Evolutionary conservation across 1,140 invertebrate species (phyloP).

Genomic region (Bombus breviceps): DNA sequence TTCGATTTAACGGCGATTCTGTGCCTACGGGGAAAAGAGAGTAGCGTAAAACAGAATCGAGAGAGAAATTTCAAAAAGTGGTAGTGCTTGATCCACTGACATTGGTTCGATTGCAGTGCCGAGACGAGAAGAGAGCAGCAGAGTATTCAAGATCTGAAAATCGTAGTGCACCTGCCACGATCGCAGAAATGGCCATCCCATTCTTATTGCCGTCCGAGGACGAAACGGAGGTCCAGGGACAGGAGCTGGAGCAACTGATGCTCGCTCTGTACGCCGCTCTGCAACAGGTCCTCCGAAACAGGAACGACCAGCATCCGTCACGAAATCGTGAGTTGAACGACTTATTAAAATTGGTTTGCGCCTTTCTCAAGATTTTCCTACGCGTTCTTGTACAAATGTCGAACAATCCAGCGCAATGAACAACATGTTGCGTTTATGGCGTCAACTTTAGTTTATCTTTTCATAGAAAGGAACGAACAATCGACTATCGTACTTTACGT

Average conservation of each 20-base stretch:
- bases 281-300: conserved; percentile 79
- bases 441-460: not conserved
- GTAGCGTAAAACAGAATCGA: not conserved
- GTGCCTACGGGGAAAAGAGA: not conserved
- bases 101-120: conserved; percentile 61
- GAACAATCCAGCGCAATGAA: not conserved
- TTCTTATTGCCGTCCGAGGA: conserved; percentile 76
- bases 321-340: conserved; percentile 79
- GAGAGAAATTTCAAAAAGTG: conserved; percentile 9
- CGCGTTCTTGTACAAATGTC: conserved; percentile 4
- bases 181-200: conserved; percentile 76
- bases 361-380: not conserved
- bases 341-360: conserved; percentile 28
- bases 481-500: not conserved
- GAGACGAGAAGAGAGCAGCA: conserved; percentile 10
- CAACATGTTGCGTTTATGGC: not conserved
- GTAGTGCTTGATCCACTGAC: conserved; percentile 41
- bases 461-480: not conserved
- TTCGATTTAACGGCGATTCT: not conserved
- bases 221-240: conserved; percentile 75
- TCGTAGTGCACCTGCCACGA: not conserved
- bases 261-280: conserved; percentile 77
- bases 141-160: not conserved
- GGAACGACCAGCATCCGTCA: conserved; percentile 76
- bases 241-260: conserved; percentile 79